A percentile compares a stretch with the other conserved stretches of the same genome.
Conservation (phyloP, 2,113 vertebrate species). For the Candoia aspera region DNA sequence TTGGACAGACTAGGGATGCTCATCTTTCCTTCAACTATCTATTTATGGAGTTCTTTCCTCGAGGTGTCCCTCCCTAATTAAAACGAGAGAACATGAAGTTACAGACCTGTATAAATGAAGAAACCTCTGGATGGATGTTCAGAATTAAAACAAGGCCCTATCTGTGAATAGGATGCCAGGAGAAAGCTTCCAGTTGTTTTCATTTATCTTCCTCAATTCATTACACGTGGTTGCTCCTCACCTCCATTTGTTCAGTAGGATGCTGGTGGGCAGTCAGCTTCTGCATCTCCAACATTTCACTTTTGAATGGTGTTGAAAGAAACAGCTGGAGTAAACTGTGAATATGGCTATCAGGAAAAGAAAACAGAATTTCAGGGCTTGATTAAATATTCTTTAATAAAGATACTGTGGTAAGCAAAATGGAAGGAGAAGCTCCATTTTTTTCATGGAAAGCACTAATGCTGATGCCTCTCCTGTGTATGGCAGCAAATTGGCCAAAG, state of each 20-base stretch:
- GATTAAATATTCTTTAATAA: background rate
- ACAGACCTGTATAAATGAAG: background rate
- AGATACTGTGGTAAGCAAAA: background rate
- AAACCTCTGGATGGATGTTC: background rate
- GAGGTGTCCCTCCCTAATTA: conserved; percentile 41
- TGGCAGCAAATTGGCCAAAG: background rate
- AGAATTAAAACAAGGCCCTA: conserved; percentile 9
- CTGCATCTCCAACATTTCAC: background rate
- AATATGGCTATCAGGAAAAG: background rate
- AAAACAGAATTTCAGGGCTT: background rate
- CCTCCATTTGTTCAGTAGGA: background rate
- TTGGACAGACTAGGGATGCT: conserved; percentile 37
- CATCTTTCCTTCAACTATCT: conserved; percentile 37
- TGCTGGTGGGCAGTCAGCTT: background rate
- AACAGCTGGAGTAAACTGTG: background rate
- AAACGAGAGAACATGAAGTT: conserved; percentile 9
- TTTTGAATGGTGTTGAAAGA: background rate
- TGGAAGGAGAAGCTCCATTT: background rate
- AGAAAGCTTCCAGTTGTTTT: background rate
- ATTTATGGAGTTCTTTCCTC: conserved; percentile 40
- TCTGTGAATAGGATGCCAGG: background rate
- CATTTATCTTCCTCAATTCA: background rate
- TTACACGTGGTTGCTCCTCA: background rate
- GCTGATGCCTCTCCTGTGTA: background rate
- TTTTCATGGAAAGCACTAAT: background rate